These are phyloP conservation scores for Melipona beecheii DNA, from an alignment of 2,888 invertebrate genomes.

Conservation along the genomic window DNA sequence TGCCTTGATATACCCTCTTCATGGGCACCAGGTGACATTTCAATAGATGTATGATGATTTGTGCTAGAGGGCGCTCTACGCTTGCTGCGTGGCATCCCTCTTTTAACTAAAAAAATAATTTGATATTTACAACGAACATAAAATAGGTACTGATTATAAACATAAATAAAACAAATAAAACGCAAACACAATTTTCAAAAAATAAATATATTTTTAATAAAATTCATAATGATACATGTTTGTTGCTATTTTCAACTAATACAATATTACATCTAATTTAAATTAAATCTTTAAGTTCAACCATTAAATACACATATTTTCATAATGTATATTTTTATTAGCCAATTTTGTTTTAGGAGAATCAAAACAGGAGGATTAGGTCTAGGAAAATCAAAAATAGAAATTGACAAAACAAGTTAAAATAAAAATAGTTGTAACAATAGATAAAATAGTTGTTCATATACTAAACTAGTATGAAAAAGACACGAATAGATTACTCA, in stretches of 20 bases:
- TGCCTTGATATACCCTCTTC: slow-evolving; percentile 81
- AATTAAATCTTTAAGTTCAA: neutral
- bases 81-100: slow-evolving; percentile 84
- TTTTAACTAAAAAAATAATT: slow-evolving; percentile 69
- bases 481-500: slow-evolving; percentile 55
- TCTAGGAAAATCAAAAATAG: neutral
- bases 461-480: neutral
- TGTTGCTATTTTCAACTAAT: neutral
- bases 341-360: neutral
- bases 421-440: slow-evolving; percentile 15
- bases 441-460: slow-evolving; percentile 3
- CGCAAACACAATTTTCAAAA: neutral
- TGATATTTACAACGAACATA: neutral
- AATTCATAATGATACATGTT: neutral
- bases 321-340: neutral
- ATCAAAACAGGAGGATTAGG: neutral
- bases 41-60: slow-evolving; percentile 79
- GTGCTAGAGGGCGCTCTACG: slow-evolving; percentile 83
- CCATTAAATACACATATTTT: neutral
- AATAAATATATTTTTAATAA: neutral
- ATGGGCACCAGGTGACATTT: slow-evolving; percentile 82
- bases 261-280: neutral
- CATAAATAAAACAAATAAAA: neutral
- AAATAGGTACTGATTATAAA: neutral
- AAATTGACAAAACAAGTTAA: slow-evolving; percentile 10